A percentile compares a stretch with the other conserved stretches of the same genome.
phyloP scores from a whole-genome alignment of 2,113 vertebrate genomes.

The Corynorhinus townsendii region DNA sequence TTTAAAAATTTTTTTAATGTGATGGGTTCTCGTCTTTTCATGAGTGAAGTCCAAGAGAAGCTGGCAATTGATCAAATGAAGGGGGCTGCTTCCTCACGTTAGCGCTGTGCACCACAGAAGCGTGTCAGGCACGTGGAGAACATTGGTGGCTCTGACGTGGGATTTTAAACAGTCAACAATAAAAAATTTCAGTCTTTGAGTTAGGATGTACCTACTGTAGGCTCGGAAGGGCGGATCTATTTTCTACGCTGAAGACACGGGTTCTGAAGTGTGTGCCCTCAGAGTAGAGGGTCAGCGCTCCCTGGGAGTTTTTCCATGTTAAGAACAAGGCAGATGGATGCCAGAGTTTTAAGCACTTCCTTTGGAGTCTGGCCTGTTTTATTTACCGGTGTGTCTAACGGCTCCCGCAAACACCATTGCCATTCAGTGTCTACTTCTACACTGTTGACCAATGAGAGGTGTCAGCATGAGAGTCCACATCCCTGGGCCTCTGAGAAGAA shows the following conservation, averaged over 20 bases:
- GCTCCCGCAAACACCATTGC: background rate
- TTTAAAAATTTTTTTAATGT: background rate
- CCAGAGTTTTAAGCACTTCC: background rate
- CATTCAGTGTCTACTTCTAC: background rate
- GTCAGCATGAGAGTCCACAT: constrained; percentile 1
- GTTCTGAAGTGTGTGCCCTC: background rate
- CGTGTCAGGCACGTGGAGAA: background rate
- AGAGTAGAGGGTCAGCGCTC: background rate
- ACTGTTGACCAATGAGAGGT: background rate
- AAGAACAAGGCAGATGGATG: background rate
- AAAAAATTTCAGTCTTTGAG: background rate
- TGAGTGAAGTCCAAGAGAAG: background rate
- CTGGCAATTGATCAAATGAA: background rate
- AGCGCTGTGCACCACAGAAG: background rate
- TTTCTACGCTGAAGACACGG: background rate
- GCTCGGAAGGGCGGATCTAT: background rate
- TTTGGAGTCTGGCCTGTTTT: background rate
- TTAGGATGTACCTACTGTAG: background rate
- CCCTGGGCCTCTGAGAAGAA: background rate
- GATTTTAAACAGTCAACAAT: background rate
- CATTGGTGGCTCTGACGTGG: background rate
- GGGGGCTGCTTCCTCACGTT: background rate
- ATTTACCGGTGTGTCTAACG: background rate
- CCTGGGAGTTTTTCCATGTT: background rate
- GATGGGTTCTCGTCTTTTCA: background rate